Conservation (phyloP, 2,888 invertebrate genomes). For the Erebia epiphron region DNA sequence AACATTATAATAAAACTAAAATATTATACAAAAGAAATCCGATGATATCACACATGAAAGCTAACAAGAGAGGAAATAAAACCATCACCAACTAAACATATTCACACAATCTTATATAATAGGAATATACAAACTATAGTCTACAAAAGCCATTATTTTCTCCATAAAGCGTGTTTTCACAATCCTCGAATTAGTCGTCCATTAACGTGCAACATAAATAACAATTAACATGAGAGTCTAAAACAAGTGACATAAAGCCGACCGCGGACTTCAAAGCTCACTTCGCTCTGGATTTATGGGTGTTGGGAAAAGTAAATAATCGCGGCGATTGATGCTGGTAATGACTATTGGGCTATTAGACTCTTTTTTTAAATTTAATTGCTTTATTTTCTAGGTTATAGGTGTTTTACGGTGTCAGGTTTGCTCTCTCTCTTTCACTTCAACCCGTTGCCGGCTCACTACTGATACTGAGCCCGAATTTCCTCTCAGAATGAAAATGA, state of each 20-base stretch:
- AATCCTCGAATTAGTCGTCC: constrained; percentile 35
- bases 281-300: constrained; percentile 31
- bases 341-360: constrained; percentile 33
- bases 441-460: too few species aligned
- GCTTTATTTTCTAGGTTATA: constrained; percentile 3
- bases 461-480: too few species aligned
- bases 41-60: background rate
- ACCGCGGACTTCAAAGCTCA: constrained; percentile 36
- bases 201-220: constrained; percentile 35
- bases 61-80: background rate
- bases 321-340: constrained; percentile 23
- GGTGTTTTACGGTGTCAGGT: background rate
- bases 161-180: constrained; percentile 35
- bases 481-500: too few species aligned
- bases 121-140: background rate
- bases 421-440: background rate
- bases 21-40: too few species aligned
- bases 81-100: constrained; percentile 12
- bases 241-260: constrained; percentile 31
- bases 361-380: constrained; percentile 14
- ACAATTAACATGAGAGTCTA: constrained; percentile 31
- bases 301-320: constrained; percentile 28
- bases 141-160: constrained; percentile 27
- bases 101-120: constrained; percentile 3
- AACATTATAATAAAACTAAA: background rate